phyloP scores from a whole-genome alignment of 2,888 invertebrate genomes.

The Hypselothyrea guttata region DNA sequence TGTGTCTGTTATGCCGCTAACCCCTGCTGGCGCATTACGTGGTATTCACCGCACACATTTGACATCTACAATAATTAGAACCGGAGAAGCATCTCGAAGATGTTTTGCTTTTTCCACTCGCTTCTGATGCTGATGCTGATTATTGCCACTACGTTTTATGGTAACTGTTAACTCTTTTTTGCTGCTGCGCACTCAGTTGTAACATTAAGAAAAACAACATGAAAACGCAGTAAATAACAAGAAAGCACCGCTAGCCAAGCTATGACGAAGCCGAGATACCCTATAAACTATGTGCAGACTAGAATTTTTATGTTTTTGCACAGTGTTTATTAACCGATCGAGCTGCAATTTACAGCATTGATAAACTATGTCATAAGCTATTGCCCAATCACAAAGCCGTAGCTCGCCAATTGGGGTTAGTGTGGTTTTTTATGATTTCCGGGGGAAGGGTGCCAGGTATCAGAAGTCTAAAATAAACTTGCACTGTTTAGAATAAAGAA shows the following conservation, averaged over 20 bases:
- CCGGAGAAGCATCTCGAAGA: slow-evolving; percentile 16
- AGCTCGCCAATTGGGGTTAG: too few relatives aligned
- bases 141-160: slow-evolving; percentile 37
- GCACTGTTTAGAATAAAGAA: too few relatives aligned
- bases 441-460: too few relatives aligned
- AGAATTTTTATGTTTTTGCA: too few relatives aligned
- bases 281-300: too few relatives aligned
- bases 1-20: not conserved
- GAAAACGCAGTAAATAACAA: not conserved
- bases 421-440: too few relatives aligned
- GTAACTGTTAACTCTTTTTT: slow-evolving; percentile 2
- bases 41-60: not conserved
- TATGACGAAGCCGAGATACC: not conserved
- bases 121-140: slow-evolving; percentile 32
- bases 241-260: not conserved
- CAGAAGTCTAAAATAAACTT: too few relatives aligned
- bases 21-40: too few relatives aligned
- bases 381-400: too few relatives aligned
- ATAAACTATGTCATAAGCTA: too few relatives aligned
- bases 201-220: slow-evolving; percentile 15
- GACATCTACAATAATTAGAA: slow-evolving; percentile 13
- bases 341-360: too few relatives aligned
- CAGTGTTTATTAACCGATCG: too few relatives aligned
- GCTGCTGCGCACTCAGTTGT: slow-evolving; percentile 39
- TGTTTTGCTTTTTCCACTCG: slow-evolving; percentile 2